phyloP scores from a whole-genome alignment of 2,888 invertebrate species.

The Ceriagrion tenellum region DNA sequence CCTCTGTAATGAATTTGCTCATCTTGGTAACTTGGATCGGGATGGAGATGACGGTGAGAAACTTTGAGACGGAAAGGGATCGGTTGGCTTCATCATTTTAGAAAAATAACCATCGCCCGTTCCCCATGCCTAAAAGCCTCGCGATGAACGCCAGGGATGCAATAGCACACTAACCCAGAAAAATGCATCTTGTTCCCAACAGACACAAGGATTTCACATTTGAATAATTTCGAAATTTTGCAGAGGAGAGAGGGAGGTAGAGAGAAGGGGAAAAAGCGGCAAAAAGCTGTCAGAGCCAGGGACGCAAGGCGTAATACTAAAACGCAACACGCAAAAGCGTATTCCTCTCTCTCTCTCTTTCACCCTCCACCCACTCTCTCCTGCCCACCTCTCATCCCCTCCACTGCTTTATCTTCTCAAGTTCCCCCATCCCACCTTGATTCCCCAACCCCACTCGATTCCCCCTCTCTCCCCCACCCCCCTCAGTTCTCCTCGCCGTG shows the following conservation, averaged over 20 bases:
- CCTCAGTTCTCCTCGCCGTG: background rate
- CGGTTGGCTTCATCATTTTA: too few species aligned
- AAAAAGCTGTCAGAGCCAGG: background rate
- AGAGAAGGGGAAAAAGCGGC: background rate
- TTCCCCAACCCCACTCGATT: background rate
- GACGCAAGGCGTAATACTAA: background rate
- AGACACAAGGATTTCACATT: background rate
- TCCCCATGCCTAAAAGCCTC: background rate
- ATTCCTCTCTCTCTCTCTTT: background rate
- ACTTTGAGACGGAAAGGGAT: too few species aligned
- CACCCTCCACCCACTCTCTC: background rate
- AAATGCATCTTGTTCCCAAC: slow-evolving; percentile 10
- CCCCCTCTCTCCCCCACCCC: background rate
- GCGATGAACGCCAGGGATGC: background rate
- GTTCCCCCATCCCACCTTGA: background rate
- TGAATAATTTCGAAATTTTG: slow-evolving; percentile 2
- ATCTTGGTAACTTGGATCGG: too few species aligned
- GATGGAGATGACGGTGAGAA: too few species aligned
- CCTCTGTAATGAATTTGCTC: too few species aligned
- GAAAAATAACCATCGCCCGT: too few species aligned
- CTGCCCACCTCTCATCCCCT: background rate
- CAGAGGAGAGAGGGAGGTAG: background rate
- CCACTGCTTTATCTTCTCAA: slow-evolving; percentile 1
- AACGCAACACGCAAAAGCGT: background rate
- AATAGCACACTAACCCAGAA: background rate